Conservation (phyloP, 2,888 invertebrate genomes). For the Eupithecia subfuscata region DNA sequence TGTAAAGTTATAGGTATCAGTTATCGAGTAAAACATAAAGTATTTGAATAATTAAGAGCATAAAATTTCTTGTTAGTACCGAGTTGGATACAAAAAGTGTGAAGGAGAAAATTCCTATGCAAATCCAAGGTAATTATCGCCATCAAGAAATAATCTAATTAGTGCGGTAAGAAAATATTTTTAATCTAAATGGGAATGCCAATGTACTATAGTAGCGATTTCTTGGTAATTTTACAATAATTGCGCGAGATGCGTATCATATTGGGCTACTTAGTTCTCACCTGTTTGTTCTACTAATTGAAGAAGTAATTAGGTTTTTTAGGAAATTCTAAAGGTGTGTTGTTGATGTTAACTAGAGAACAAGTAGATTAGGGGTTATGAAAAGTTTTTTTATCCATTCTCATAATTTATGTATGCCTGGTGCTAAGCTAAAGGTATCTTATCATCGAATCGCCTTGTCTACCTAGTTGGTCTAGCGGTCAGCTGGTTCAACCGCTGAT, state of each 20-base stretch:
- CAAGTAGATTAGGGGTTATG: not conserved
- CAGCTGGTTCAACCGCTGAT: too few species aligned
- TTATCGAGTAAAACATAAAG: not conserved
- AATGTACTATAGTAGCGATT: not conserved
- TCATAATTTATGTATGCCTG: not conserved
- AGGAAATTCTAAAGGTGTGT: not conserved
- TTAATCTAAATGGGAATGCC: not conserved
- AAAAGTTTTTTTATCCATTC: not conserved
- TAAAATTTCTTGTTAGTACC: not conserved
- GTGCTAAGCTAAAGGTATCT: too few species aligned
- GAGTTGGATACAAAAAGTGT: constrained; percentile 5
- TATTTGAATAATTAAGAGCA: not conserved
- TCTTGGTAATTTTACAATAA: constrained; percentile 9
- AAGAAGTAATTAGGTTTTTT: not conserved
- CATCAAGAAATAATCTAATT: constrained; percentile 4
- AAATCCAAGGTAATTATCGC: not conserved
- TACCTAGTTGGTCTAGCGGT: too few species aligned
- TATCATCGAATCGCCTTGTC: not conserved
- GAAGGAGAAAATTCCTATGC: constrained; percentile 7
- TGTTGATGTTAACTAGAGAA: not conserved
- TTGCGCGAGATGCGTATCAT: not conserved
- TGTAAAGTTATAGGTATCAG: not conserved
- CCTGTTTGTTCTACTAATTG: not conserved
- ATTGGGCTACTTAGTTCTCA: not conserved
- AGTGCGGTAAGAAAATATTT: constrained; percentile 2